Conservation (phyloP, 2,113 vertebrate genomes). For the Tragelaphus imberbis region DNA sequence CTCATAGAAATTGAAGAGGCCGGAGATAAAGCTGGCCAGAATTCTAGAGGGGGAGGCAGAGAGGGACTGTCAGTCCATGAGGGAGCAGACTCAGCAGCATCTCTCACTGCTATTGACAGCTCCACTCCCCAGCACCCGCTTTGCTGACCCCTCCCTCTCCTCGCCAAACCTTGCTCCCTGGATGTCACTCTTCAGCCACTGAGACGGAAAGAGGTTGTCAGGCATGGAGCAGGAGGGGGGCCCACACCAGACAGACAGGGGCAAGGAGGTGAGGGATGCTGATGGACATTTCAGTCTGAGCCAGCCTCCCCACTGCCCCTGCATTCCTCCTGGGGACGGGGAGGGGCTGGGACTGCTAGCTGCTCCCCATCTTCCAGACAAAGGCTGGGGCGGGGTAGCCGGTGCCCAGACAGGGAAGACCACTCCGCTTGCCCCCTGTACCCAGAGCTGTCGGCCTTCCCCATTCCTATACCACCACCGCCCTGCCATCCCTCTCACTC, state of each 20-base stretch:
- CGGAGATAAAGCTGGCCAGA: conserved; percentile 92
- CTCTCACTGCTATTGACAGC: not conserved
- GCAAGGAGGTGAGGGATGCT: conserved; percentile 23
- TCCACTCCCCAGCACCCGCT: not conserved
- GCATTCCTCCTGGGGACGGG: not conserved
- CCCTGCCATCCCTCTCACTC: conserved; percentile 27
- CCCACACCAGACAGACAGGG: not conserved
- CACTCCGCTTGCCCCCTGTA: not conserved
- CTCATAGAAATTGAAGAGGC: conserved; percentile 95
- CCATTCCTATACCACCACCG: accelerated
- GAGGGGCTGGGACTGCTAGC: not conserved
- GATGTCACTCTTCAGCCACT: conserved; percentile 7
- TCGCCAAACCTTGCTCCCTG: not conserved
- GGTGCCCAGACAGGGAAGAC: not conserved
- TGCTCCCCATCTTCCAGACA: not conserved
- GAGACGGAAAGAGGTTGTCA: conserved; percentile 59
- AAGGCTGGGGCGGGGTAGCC: not conserved
- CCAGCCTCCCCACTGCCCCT: not conserved
- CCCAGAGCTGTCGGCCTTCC: not conserved
- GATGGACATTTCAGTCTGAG: not conserved
- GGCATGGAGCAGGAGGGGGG: not conserved
- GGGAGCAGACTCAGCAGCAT: not conserved
- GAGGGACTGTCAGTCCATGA: not conserved
- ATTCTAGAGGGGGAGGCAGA: conserved; percentile 76
- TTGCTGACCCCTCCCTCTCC: not conserved